Base-by-base conservation (phyloP, 2,888 invertebrate species). In the Acronicta aceris region DNA sequence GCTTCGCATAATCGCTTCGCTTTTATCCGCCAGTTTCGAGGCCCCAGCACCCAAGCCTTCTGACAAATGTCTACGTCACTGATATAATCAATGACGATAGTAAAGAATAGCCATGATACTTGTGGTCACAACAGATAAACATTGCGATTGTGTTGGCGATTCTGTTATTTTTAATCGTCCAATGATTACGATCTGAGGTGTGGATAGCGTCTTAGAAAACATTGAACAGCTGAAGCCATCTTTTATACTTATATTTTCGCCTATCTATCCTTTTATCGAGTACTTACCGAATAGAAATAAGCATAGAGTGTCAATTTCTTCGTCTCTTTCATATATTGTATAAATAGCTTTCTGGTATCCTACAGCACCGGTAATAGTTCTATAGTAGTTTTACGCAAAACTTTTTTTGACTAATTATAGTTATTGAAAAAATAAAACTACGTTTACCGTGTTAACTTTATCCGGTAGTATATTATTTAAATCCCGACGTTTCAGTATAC, bases 111-210 rank as follows among this genome's bases (percentile, higher is more conserved):
- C 54, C 76, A 79, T 75, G 72, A 76, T 74, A 81, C 74, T 74
- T 85, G 89, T 81, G 91, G 91, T 90, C 88, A 86, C 84, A 87
- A 86, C 82, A 84, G 76, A 80, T 82, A 87, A 89, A 89, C 82
- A 88, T 78, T 56, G 72, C 60, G 71, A 79, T 70, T 72, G 68
- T 77, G 52, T 57, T 53, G 64, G 71, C 57, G 71, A 86, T 83
- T 76, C 58, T 74, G 74, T 76, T 79, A 72, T 70, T 71, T 76
- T 78, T 71, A 79, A 75, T 77, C 76, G 77, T 67, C 62, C 15
- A 43, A n/a, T 61, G 82, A 83, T 83, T 69, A 55, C 47, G 36
- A 78, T 80, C 74, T 68, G 48, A 62, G 69, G 66, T 71, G 65
- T 64, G 56, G 67, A 75, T 66, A 62, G 56, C 50, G 57, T 58